Conservation (phyloP, 2,113 vertebrate species). For the Mugil cephalus region DNA sequence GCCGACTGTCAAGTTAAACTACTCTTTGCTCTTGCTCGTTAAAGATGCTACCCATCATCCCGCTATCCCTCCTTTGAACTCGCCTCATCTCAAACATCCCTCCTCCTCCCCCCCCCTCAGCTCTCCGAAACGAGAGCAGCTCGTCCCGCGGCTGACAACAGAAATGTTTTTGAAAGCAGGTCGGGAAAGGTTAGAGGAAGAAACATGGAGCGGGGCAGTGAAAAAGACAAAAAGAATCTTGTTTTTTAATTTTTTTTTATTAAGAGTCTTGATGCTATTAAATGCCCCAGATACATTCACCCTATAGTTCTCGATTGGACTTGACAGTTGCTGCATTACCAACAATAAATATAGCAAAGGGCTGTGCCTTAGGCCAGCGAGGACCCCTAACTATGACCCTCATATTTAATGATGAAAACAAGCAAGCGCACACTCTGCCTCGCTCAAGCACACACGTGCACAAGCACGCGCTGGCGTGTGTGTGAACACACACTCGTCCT, state of each 20-base stretch:
- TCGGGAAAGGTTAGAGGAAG: slow-evolving; percentile 74
- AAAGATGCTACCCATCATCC: slow-evolving; percentile 53
- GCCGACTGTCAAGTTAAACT: slow-evolving; percentile 53
- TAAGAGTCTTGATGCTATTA: slow-evolving; percentile 83
- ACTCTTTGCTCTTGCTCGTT: slow-evolving; percentile 45
- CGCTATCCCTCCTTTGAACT: slow-evolving; percentile 39
- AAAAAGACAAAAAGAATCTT: slow-evolving; percentile 82
- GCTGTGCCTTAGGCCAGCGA: slow-evolving; percentile 77
- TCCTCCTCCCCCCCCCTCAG: slow-evolving; percentile 3
- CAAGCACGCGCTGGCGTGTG: slow-evolving; percentile 13
- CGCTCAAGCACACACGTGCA: slow-evolving; percentile 50
- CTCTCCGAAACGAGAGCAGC: slow-evolving; percentile 57
- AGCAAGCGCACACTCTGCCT: slow-evolving; percentile 57
- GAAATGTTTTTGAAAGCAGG: slow-evolving; percentile 72
- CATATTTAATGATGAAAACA: slow-evolving; percentile 86
- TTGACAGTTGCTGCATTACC: slow-evolving; percentile 86
- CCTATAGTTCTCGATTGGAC: slow-evolving; percentile 83
- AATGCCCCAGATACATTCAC: slow-evolving; percentile 86
- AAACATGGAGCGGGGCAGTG: slow-evolving; percentile 69
- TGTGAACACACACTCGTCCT: slow-evolving; percentile 10
- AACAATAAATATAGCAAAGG: slow-evolving; percentile 86
- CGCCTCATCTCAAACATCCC: neutral
- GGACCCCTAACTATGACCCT: slow-evolving; percentile 84
- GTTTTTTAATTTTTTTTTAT: slow-evolving; percentile 83
- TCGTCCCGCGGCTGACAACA: slow-evolving; percentile 59